Evolutionary conservation across 2,888 invertebrate genomes (phyloP).

Genomic region (Melipona beecheii): DNA sequence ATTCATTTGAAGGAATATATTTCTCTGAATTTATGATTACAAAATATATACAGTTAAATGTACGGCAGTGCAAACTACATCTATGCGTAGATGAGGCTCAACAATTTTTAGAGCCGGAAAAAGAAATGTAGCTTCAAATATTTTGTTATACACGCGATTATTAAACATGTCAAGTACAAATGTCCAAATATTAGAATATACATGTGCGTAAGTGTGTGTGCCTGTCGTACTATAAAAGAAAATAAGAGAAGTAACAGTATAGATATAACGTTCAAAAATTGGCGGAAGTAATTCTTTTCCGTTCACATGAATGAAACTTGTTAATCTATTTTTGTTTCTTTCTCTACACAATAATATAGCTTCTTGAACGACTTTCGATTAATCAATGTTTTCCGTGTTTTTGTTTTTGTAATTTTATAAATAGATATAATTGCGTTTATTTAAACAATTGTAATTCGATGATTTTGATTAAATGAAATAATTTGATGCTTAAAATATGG

Average conservation of each 20-base stretch:
- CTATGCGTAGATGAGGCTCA: conserved; percentile 49
- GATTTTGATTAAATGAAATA: background rate
- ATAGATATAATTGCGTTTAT: conserved; percentile 9
- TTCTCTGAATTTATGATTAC: background rate
- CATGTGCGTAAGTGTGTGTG: conserved; percentile 62
- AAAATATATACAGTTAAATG: conserved; percentile 14
- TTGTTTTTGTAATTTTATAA: conserved; percentile 38
- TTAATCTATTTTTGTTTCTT: conserved; percentile 28
- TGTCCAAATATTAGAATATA: conserved; percentile 72
- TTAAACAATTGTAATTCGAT: background rate
- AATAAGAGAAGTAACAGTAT: conserved; percentile 19
- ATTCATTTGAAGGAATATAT: conserved; percentile 3
- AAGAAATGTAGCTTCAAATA: conserved; percentile 70
- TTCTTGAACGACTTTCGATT: background rate
- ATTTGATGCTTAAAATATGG: conserved; percentile 26
- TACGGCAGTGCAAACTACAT: conserved; percentile 62
- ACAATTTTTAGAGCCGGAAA: conserved; percentile 36
- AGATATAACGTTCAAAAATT: conserved; percentile 29
- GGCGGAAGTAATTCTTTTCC: background rate
- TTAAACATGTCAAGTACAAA: conserved; percentile 78
- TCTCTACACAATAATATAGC: background rate
- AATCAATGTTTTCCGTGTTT: conserved; percentile 18
- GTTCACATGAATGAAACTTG: conserved; percentile 20
- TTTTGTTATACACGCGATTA: conserved; percentile 78
- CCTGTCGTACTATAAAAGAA: conserved; percentile 42